Percentiles rank a stretch among this genome's conserved stretches.
Conservation (phyloP, 2,113 vertebrate species). For the Emydocephalus ijimae region DNA sequence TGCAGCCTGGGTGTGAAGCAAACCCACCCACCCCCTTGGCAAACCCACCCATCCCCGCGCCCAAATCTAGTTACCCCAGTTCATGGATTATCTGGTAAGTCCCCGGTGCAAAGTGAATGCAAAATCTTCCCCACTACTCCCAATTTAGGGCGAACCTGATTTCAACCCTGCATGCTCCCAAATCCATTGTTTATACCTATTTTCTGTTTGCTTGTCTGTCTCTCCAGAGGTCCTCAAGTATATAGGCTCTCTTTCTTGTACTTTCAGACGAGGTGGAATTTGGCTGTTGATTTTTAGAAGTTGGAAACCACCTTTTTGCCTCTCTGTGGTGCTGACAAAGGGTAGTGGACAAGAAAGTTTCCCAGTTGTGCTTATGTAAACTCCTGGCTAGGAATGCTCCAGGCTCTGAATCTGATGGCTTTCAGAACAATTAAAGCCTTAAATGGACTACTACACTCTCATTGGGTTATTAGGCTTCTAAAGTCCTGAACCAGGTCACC, state of each 20-base stretch:
- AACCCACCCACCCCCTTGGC: background rate
- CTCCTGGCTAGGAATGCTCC: background rate
- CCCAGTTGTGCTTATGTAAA: background rate
- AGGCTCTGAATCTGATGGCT: constrained; percentile 12
- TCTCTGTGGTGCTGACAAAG: background rate
- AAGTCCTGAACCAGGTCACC: constrained; percentile 63
- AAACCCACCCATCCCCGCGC: background rate
- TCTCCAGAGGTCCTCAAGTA: background rate
- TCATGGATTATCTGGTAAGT: constrained; percentile 46
- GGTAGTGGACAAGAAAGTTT: background rate
- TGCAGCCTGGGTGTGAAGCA: background rate
- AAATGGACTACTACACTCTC: constrained; percentile 46
- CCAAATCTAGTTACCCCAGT: background rate
- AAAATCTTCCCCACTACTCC: background rate
- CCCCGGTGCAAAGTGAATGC: background rate
- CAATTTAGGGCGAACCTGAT: background rate
- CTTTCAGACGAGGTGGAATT: background rate
- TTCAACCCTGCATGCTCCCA: background rate
- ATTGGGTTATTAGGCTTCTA: constrained; percentile 73
- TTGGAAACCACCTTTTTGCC: background rate
- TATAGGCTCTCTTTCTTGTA: background rate
- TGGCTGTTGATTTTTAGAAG: background rate
- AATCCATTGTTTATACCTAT: background rate
- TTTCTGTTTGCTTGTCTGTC: background rate
- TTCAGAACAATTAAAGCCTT: constrained; percentile 60